Percentiles rank a stretch among this genome's conserved stretches.
Evolutionary conservation across 64 coral and sea anemone species (phyloP).

Genomic region (Exaiptasia diaphana): DNA sequence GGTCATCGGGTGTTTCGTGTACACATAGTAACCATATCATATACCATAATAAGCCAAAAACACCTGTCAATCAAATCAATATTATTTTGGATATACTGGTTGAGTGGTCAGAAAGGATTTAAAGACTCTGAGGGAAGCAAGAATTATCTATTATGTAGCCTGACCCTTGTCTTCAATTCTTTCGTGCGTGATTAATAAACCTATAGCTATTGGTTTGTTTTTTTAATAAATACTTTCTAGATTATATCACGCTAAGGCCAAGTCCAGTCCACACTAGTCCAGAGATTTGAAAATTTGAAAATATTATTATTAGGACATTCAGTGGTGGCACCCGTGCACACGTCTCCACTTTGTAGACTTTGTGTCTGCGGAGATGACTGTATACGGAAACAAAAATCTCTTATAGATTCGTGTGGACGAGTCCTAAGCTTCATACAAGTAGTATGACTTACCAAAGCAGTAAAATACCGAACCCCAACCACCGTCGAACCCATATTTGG

Average conservation of each 20-base stretch:
- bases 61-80: slow-evolving; percentile 32
- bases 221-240: too few species aligned
- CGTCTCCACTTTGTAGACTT: neutral
- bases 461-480: slow-evolving; percentile 89
- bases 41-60: slow-evolving; percentile 81
- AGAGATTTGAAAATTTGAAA: too few species aligned
- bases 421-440: neutral
- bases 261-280: too few species aligned
- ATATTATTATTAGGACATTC: neutral
- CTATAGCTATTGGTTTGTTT: neutral
- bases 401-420: neutral
- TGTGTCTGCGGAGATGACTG: neutral
- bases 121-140: neutral
- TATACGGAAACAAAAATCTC: neutral
- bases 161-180: too few species aligned
- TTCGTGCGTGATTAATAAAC: neutral
- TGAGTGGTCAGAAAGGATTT: neutral
- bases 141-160: neutral
- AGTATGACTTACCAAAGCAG: slow-evolving; percentile 63
- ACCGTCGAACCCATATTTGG: slow-evolving; percentile 86
- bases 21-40: slow-evolving; percentile 39
- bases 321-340: neutral
- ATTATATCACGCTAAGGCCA: too few species aligned
- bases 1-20: neutral
- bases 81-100: neutral